Conservation (phyloP, 2,797 vertebrate genomes). For the Paratrypauchen microcephalus region DNA sequence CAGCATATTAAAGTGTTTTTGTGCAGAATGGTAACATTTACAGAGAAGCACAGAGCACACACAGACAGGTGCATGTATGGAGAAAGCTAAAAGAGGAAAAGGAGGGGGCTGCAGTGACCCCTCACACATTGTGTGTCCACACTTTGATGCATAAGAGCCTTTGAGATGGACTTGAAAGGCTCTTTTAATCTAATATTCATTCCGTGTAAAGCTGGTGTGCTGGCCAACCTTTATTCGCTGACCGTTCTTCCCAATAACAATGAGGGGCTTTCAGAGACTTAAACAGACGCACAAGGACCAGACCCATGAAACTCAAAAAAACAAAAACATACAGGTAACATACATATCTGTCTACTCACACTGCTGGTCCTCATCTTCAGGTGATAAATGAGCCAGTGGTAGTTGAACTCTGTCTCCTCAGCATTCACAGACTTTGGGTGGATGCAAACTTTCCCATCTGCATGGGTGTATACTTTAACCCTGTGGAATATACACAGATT, state of each 20-base stretch:
- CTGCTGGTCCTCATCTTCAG: slow-evolving; percentile 98
- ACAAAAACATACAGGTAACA: neutral
- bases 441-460: slow-evolving; percentile 91
- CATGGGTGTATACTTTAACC: slow-evolving; percentile 92
- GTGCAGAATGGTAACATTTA: slow-evolving; percentile 27
- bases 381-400: slow-evolving; percentile 97
- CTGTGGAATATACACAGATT: slow-evolving; percentile 58
- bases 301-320: neutral
- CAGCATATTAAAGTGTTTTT: slow-evolving; percentile 49
- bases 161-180: slow-evolving; percentile 71
- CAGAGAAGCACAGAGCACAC: slow-evolving; percentile 18
- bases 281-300: neutral
- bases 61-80: slow-evolving; percentile 28
- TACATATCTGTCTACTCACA: slow-evolving; percentile 76
- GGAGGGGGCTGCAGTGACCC: slow-evolving; percentile 31
- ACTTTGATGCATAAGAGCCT: slow-evolving; percentile 74
- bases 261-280: slow-evolving; percentile 7
- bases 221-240: slow-evolving; percentile 56
- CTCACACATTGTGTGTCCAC: slow-evolving; percentile 40
- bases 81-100: slow-evolving; percentile 2
- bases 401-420: slow-evolving; percentile 89
- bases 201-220: slow-evolving; percentile 43
- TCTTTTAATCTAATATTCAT: slow-evolving; percentile 76
- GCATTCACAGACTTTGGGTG: slow-evolving; percentile 97
- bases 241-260: slow-evolving; percentile 27